These are phyloP conservation scores for Mactra quadrangularis DNA, from an alignment of 1,140 invertebrate species.

Conservation along the genomic window DNA sequence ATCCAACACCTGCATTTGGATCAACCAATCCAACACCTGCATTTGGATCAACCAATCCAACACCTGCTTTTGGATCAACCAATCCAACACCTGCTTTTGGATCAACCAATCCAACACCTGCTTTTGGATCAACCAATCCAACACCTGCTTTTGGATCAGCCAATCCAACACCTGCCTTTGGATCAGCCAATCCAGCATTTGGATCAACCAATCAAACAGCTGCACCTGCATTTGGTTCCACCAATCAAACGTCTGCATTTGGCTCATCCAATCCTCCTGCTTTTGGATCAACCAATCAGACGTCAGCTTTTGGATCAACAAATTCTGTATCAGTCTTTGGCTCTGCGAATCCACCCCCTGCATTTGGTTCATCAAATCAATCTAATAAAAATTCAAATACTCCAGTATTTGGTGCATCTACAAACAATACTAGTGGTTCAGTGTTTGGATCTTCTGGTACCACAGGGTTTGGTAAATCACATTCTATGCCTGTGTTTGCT, in stretches of 20 bases:
- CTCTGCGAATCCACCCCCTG: conserved; percentile 1
- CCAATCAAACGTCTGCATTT: conserved; percentile 46
- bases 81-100: conserved; percentile 51
- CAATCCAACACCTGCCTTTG: conserved; percentile 51
- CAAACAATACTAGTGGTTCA: conserved; percentile 29
- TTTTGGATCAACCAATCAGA: conserved; percentile 33
- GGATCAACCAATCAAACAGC: conserved; percentile 34
- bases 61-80: conserved; percentile 32
- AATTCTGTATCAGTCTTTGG: conserved; percentile 12
- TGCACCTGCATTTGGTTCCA: conserved; percentile 42
- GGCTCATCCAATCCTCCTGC: conserved; percentile 12
- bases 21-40: neutral
- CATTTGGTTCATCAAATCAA: conserved; percentile 27
- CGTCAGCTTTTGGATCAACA: conserved; percentile 45
- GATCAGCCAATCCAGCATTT: conserved; percentile 46
- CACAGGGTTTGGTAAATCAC: conserved; percentile 46
- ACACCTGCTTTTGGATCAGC: conserved; percentile 49
- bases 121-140: conserved; percentile 42
- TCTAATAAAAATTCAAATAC: conserved; percentile 26
- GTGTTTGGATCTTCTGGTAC: conserved; percentile 36
- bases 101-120: conserved; percentile 42
- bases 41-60: conserved; percentile 39
- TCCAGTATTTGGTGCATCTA: conserved; percentile 45
- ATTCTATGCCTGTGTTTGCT: conserved; percentile 41
- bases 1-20: conserved; percentile 16